phyloP scores from a whole-genome alignment of 2,888 invertebrate genomes.

The Pherbina coryleti region DNA sequence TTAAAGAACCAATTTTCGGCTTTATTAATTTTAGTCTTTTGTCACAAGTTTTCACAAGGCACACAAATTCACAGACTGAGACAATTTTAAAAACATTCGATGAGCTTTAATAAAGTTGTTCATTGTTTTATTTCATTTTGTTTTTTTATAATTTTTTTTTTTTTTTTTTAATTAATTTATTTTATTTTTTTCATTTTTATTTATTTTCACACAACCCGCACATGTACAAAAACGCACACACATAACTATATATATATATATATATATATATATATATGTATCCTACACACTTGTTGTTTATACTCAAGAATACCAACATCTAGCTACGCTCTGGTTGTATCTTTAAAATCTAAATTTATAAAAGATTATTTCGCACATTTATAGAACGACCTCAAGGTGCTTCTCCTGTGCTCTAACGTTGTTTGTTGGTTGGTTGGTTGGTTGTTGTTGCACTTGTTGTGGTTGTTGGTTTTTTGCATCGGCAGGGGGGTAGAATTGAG shows the following conservation, averaged over 20 bases:
- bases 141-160: background rate
- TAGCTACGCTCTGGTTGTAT: background rate
- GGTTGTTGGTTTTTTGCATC: background rate
- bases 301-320: background rate
- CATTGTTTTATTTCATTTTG: too few species aligned
- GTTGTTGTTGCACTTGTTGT: background rate
- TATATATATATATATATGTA: background rate
- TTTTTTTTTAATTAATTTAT: background rate
- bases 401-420: background rate
- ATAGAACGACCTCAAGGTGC: slow-evolving; percentile 34
- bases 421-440: background rate
- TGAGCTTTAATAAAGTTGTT: too few species aligned
- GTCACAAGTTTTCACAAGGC: too few species aligned
- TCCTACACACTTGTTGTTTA: background rate
- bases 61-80: too few species aligned
- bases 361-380: slow-evolving; percentile 32
- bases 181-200: background rate
- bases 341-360: slow-evolving; percentile 30
- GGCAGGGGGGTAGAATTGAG: background rate
- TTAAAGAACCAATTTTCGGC: too few species aligned
- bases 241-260: background rate
- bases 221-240: background rate
- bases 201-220: background rate
- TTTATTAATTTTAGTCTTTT: too few species aligned
- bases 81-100: too few species aligned